Percentiles rank a stretch among this genome's conserved stretches.
phyloP scores from a whole-genome alignment of 2,113 vertebrate genomes.

The Antigone vipio region DNA sequence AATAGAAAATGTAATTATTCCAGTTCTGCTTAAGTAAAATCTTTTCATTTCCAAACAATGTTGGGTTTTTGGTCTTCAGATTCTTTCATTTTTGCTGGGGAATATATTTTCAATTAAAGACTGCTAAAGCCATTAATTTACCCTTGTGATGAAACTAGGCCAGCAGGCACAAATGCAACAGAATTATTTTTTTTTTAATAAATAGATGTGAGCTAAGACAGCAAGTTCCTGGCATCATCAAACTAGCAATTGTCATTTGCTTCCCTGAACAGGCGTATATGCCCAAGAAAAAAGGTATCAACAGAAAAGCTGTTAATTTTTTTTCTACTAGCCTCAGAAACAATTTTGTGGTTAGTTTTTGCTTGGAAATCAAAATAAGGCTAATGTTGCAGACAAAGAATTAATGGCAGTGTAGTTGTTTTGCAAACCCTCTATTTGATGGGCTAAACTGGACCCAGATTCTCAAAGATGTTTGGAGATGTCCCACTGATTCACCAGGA shows the following conservation, averaged over 20 bases:
- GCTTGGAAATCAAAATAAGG: neutral
- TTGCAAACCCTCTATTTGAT: neutral
- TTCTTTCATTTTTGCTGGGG: neutral
- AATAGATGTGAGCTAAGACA: neutral
- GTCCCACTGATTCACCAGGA: neutral
- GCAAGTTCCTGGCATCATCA: neutral
- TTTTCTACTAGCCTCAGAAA: neutral
- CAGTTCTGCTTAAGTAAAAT: neutral
- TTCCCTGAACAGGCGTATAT: neutral
- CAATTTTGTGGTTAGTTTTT: neutral
- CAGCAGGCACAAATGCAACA: neutral
- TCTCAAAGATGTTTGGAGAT: neutral
- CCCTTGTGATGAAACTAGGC: neutral
- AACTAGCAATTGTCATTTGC: neutral
- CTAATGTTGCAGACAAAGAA: neutral
- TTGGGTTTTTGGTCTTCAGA: neutral
- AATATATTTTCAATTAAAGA: constrained; percentile 23
- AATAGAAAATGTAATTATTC: neutral
- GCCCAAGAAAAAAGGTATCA: neutral
- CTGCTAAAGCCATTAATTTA: neutral
- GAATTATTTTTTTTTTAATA: neutral
- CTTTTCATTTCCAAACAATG: neutral
- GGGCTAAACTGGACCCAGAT: neutral
- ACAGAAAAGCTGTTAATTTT: neutral
- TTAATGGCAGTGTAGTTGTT: neutral